Evolutionary conservation across 2,797 vertebrate species (phyloP), one percentile per base, ranked within the genome.

Genomic region (Myiothlypis coronata): DNA sequence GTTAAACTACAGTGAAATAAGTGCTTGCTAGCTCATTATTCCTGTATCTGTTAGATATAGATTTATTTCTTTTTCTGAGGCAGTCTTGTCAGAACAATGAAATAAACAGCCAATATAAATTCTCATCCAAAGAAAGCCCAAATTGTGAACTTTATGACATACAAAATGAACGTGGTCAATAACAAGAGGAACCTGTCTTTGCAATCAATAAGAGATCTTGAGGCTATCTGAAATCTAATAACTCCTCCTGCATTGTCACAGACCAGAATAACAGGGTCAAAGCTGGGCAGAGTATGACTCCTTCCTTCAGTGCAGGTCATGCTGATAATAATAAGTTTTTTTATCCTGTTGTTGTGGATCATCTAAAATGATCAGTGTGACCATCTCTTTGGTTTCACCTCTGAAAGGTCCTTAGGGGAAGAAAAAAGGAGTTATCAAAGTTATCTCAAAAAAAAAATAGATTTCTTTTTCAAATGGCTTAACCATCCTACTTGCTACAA

Each of bases 151-250:
- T 82, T 92, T 76, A 82, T 12, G 3, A 46, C 63, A 87, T 59
- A 76, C 14, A 76, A 91, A 95, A 65, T 41, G 50, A 90, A 74
- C 28, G 9, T 79, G 67, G 74, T 94, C 88, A 79, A 26, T 95
- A 91, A 59, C 76, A 91, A 91, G 26, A 89, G 77, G 67, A 90
- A 88, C 77, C 49, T 79, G 47, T 63, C 70, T 90, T 94, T 90
- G 50, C 52, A 96, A 88, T 95, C 93, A 94, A n/a, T 93, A 88
- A 63, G 55, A 95, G 55, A 94, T 92, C 77, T 84, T 74, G 86
- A 93, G 70, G 87, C 89, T 93, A 70, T 91, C 83, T 94, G 90
- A 93, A 95, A 89, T 86, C 80, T 95, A 94, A 75, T 96, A 95
- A 93, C 91, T 94, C 77, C 88, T 87, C 52, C 70, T 37, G 81